Conservation (phyloP, 2,113 vertebrate genomes). For the Electrona antarctica region DNA sequence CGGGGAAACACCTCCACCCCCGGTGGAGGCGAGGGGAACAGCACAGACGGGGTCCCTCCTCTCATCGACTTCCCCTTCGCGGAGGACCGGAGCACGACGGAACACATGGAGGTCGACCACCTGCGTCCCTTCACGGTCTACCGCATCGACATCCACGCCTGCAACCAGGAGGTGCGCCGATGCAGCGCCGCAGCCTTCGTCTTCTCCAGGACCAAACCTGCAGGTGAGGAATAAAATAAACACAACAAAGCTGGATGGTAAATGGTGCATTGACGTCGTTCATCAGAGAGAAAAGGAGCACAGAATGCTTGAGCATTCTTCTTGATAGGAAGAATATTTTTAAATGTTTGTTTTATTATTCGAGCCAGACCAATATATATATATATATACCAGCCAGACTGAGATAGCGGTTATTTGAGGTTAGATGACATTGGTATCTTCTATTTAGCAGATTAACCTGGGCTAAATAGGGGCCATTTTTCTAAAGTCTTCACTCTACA, state of each 20-base stretch:
- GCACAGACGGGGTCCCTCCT: constrained; percentile 79
- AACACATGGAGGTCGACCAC: constrained; percentile 86
- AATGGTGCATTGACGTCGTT: too few relatives aligned
- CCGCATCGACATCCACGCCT: constrained; percentile 96
- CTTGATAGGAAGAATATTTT: too few relatives aligned
- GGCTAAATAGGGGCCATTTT: too few relatives aligned
- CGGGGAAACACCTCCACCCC: constrained; percentile 72
- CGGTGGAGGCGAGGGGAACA: constrained; percentile 77
- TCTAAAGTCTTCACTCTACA: too few relatives aligned
- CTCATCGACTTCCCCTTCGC: constrained; percentile 87
- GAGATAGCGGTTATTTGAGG: too few relatives aligned
- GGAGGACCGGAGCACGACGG: constrained; percentile 83
- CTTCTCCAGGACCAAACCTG: constrained; percentile 94
- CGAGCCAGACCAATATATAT: too few relatives aligned
- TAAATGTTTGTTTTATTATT: too few relatives aligned
- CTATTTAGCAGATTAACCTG: too few relatives aligned
- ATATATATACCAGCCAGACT: too few relatives aligned
- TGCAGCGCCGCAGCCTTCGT: constrained; percentile 95
- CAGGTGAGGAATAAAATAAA: constrained; percentile 78
- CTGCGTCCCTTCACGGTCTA: constrained; percentile 93
- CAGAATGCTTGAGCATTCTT: too few relatives aligned
- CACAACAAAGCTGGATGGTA: not conserved
- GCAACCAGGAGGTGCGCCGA: constrained; percentile 90
- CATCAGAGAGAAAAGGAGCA: not conserved
- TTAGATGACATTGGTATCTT: too few relatives aligned